These are phyloP conservation scores for Ametastegia equiseti DNA, from an alignment of 2,888 invertebrate species.

Conservation along the genomic window DNA sequence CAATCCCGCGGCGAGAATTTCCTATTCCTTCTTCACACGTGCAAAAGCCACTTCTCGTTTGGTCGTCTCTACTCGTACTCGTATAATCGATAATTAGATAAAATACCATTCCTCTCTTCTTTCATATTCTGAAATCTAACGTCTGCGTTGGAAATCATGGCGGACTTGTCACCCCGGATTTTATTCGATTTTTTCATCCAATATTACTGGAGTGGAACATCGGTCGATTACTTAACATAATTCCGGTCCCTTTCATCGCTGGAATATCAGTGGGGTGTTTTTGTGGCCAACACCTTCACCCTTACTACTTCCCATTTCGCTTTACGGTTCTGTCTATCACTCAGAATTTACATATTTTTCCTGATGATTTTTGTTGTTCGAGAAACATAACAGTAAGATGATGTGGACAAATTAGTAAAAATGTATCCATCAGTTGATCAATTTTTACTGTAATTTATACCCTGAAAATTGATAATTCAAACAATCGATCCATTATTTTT, in stretches of 20 bases:
- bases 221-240: constrained; percentile 15
- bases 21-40: constrained; percentile 7
- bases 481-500: too few species aligned
- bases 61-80: not conserved
- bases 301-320: not conserved
- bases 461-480: too few species aligned
- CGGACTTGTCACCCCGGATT: not conserved
- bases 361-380: too few species aligned
- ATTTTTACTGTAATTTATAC: too few species aligned
- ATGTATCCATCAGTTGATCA: too few species aligned
- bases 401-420: too few species aligned
- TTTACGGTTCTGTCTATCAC: not conserved
- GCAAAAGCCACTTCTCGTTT: not conserved
- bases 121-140: not conserved
- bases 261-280: not conserved
- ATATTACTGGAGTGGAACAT: not conserved
- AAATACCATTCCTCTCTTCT: not conserved
- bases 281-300: not conserved
- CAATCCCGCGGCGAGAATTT: constrained; percentile 16
- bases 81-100: constrained; percentile 24
- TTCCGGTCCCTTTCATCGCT: not conserved
- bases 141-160: not conserved
- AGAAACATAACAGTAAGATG: too few species aligned
- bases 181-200: not conserved
- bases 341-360: too few species aligned